Conservation (phyloP, 92 coral and sea anemone species). For the Bergia sp. region DNA sequence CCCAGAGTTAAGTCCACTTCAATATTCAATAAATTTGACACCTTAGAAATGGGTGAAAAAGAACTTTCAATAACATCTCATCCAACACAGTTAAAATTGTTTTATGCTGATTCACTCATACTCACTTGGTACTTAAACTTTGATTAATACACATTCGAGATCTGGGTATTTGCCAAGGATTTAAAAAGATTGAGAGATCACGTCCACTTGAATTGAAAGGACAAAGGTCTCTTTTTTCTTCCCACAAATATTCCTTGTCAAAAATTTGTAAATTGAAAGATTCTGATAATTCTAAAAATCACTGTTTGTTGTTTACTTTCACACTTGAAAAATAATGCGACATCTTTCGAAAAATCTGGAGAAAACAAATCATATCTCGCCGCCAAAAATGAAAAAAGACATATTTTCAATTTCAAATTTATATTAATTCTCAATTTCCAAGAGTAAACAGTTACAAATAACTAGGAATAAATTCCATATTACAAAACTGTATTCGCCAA, state of each 20-base stretch:
- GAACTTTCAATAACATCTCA: too few relatives aligned
- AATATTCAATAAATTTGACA: too few relatives aligned
- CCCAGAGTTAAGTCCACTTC: background rate
- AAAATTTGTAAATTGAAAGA: background rate
- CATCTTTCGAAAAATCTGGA: background rate
- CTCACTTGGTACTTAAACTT: background rate
- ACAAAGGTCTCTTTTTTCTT: background rate
- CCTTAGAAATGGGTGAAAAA: too few relatives aligned
- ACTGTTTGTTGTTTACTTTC: constrained; percentile 9
- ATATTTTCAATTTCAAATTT: too few relatives aligned
- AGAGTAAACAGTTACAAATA: too few relatives aligned
- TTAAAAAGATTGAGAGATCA: background rate
- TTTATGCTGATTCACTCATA: background rate
- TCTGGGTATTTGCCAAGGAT: background rate
- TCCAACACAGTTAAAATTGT: too few relatives aligned
- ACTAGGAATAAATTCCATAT: too few relatives aligned
- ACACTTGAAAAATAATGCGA: background rate
- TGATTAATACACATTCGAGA: background rate
- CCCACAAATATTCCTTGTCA: background rate
- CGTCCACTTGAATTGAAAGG: background rate
- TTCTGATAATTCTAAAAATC: background rate
- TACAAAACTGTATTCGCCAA: too few relatives aligned
- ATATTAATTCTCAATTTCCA: too few relatives aligned
- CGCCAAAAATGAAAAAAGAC: too few relatives aligned
- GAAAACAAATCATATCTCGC: background rate